phyloP scores from a whole-genome alignment of 1,140 invertebrate genomes.

The Drosophila chauvacae region DNA sequence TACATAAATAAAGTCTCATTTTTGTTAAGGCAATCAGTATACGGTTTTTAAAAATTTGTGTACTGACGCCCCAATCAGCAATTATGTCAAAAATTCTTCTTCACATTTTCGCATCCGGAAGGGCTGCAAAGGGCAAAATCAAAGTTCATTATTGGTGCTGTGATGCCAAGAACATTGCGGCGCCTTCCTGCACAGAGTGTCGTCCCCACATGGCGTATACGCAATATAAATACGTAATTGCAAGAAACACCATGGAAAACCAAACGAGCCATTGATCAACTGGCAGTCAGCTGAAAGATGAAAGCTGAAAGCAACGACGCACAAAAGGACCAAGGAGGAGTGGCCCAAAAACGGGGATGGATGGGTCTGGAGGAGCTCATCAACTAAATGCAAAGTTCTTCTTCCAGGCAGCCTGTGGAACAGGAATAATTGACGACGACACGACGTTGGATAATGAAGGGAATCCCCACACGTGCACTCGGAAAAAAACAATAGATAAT shows the following conservation, averaged over 20 bases:
- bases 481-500: constrained; percentile 7
- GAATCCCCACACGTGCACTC: constrained; percentile 38
- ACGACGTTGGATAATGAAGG: constrained; percentile 71
- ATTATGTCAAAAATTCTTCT: constrained; percentile 15
- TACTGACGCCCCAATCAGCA: constrained; percentile 8
- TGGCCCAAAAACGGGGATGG: constrained; percentile 3
- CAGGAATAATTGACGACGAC: constrained; percentile 79
- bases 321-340: constrained; percentile 63
- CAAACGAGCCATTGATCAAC: constrained; percentile 68
- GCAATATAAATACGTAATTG: constrained; percentile 74
- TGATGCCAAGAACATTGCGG: constrained; percentile 56
- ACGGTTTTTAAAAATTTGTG: background rate
- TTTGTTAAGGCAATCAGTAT: too few species aligned
- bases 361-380: constrained; percentile 53
- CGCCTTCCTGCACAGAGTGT: constrained; percentile 3
- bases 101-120: background rate
- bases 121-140: constrained; percentile 36
- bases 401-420: constrained; percentile 50
- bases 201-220: constrained; percentile 57
- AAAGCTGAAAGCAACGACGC: constrained; percentile 23
- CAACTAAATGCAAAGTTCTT: constrained; percentile 76
- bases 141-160: constrained; percentile 68
- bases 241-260: constrained; percentile 46
- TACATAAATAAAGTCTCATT: background rate
- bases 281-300: constrained; percentile 56